phyloP scores from a whole-genome alignment of 2,888 invertebrate species.

The Drosophila longiperda region DNA sequence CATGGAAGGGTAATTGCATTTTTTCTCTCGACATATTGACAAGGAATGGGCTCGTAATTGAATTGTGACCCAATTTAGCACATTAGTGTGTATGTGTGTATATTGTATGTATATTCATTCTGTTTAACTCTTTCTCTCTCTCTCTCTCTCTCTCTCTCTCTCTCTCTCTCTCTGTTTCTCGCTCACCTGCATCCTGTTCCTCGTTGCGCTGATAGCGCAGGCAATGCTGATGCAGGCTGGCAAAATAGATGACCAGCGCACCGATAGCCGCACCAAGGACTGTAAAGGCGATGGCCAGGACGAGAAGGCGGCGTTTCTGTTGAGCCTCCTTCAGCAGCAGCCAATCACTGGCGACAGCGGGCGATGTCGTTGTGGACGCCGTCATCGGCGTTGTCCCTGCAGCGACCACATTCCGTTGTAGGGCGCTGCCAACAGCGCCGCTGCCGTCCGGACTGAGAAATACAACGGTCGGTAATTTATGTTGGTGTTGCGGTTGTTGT shows the following conservation, averaged over 20 bases:
- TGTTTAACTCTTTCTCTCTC: background rate
- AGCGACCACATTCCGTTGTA: constrained; percentile 62
- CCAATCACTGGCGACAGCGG: constrained; percentile 70
- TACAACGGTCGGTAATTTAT: constrained; percentile 83
- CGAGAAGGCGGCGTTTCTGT: constrained; percentile 87
- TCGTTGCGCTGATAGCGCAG: constrained; percentile 48
- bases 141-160: background rate
- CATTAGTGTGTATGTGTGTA: background rate
- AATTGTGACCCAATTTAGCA: background rate
- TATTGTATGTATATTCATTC: background rate
- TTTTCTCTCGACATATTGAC: constrained; percentile 1
- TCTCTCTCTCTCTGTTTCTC: background rate
- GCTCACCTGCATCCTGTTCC: constrained; percentile 56
- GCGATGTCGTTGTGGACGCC: constrained; percentile 10
- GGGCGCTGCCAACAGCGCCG: constrained; percentile 59
- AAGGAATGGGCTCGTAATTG: constrained; percentile 20
- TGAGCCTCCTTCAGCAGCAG: constrained; percentile 89
- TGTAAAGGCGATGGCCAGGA: constrained; percentile 83
- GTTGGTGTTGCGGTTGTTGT: constrained; percentile 28
- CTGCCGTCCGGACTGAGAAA: constrained; percentile 75
- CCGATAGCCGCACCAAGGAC: constrained; percentile 84
- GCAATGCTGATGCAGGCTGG: constrained; percentile 73
- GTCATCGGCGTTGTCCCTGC: constrained; percentile 16
- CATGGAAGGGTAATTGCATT: constrained; percentile 1
- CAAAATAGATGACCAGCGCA: constrained; percentile 84